A percentile compares a stretch with the other conserved stretches of the same genome.
phyloP scores from a whole-genome alignment of 2,888 invertebrate species.

The Masnerella sp. region DNA sequence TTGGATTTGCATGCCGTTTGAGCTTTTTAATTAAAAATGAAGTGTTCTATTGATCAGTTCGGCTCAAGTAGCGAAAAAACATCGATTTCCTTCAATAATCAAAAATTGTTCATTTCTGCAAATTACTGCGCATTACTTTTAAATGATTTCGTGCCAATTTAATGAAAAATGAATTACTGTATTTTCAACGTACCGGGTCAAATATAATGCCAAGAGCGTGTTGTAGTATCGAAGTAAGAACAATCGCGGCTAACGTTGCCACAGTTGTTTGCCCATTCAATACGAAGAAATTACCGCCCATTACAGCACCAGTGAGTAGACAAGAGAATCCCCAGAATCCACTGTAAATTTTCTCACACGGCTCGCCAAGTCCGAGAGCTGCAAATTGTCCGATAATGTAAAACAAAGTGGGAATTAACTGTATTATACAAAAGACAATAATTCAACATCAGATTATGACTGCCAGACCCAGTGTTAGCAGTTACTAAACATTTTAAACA shows the following conservation, averaged over 20 bases:
- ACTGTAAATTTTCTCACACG: constrained; percentile 70
- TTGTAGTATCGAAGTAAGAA: constrained; percentile 74
- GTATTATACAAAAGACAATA: not conserved
- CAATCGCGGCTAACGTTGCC: constrained; percentile 70
- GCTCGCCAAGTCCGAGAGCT: constrained; percentile 68
- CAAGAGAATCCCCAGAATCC: constrained; percentile 78
- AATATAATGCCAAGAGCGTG: constrained; percentile 69
- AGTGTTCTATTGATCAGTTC: constrained; percentile 15
- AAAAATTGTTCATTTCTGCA: not conserved
- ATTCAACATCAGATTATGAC: not conserved
- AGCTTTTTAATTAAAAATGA: constrained; percentile 21
- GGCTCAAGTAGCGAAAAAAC: not conserved
- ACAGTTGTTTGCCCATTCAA: constrained; percentile 73
- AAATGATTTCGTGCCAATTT: not conserved
- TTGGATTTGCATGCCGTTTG: constrained; percentile 3
- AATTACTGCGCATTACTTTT: not conserved
- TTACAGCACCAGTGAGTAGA: constrained; percentile 74
- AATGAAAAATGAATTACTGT: not conserved
- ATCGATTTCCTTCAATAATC: not conserved
- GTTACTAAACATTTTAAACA: no score
- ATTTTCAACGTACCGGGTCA: constrained; percentile 39
- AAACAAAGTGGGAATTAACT: not conserved
- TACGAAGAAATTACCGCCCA: constrained; percentile 76
- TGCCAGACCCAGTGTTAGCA: no score
- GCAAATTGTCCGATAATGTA: constrained; percentile 30